Percentiles rank a stretch among this genome's conserved stretches.
These are phyloP conservation scores for Cnemophilus loriae DNA, from an alignment of 2,113 vertebrate genomes.

Conservation along the genomic window DNA sequence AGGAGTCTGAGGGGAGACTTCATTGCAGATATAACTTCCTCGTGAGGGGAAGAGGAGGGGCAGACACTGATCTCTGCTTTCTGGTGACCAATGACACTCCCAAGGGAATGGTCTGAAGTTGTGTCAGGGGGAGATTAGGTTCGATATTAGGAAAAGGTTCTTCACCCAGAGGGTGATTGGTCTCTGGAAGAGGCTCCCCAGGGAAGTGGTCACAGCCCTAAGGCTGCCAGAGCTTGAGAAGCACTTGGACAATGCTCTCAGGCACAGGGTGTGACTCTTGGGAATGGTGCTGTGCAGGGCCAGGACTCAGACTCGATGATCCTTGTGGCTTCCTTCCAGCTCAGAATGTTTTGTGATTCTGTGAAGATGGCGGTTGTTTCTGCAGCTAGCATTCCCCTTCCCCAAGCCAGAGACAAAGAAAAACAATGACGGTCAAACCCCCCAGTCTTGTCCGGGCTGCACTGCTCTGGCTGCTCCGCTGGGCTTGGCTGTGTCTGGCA, in stretches of 20 bases:
- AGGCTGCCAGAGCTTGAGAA: background rate
- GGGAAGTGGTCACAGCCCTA: background rate
- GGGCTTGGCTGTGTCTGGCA: background rate
- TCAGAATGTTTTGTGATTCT: background rate
- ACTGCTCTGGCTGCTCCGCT: background rate
- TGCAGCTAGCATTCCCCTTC: background rate
- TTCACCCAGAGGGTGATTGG: background rate
- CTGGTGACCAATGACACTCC: background rate
- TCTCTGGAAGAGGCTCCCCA: background rate
- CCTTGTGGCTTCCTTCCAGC: background rate
- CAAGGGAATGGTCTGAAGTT: background rate
- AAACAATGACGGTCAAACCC: background rate
- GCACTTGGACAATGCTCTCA: background rate
- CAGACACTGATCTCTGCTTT: background rate
- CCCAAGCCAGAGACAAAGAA: background rate
- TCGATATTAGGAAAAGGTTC: background rate
- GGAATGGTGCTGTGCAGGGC: background rate
- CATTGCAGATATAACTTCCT: background rate
- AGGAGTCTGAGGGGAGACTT: background rate
- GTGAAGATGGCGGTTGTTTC: background rate
- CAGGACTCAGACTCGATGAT: background rate
- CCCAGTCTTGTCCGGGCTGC: accelerated
- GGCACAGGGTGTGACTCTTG: background rate
- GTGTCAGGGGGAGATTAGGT: background rate
- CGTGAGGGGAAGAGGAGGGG: background rate